Evolutionary conservation across 2,888 invertebrate genomes (phyloP), one percentile per base, ranked within the genome.

Genomic region (Sphecodes monilicornis): DNA sequence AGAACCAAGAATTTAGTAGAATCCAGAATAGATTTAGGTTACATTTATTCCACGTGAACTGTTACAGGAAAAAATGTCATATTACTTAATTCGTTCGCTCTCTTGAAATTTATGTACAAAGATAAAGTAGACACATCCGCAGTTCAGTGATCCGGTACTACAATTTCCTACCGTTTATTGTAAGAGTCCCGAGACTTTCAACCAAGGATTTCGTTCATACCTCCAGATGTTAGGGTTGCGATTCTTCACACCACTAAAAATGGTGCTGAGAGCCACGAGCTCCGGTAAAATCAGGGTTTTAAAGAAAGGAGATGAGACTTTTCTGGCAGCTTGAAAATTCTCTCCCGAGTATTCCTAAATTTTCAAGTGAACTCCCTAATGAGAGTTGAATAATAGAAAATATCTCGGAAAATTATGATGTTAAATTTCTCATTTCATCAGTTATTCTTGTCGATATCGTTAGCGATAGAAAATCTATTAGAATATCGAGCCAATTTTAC

Each of bases 161-260:
- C 60, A 60, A 60, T 60, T 60, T 18, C 60, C 60, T 29, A 18
- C 60, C 60, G 60, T 60, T 60, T 60, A 60, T 60, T 29, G 60
- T 60, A 60, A 60, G 6, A 32, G 8, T 18, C 8, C 60, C 8
- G 60, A 60, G 29, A 60, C 32, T 29, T 60, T 60, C 29, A 29
- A 18, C 60, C 60, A 6, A 32, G 60, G 29, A 32, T 60, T 60
- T 60, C 60, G 60, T 29, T 29, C 29, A 29, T 60, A 60, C 29
- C 29, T 18, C 29, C 60, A 60, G 60, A 32, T 60, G 60, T 60
- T 60, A 60, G 60, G 29, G 29, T 60, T 60, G 60, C 60, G 60
- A 29, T 60, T 60, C 60, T 60, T 60, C 60, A 18, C 60, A 29
- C 60, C 60, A 6, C 60, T 60, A 60, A 60, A 60, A 60, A 60